Percentiles rank a stretch among this genome's conserved stretches.
Conservation (phyloP, 2,113 vertebrate genomes). For the Okapia johnstoni region DNA sequence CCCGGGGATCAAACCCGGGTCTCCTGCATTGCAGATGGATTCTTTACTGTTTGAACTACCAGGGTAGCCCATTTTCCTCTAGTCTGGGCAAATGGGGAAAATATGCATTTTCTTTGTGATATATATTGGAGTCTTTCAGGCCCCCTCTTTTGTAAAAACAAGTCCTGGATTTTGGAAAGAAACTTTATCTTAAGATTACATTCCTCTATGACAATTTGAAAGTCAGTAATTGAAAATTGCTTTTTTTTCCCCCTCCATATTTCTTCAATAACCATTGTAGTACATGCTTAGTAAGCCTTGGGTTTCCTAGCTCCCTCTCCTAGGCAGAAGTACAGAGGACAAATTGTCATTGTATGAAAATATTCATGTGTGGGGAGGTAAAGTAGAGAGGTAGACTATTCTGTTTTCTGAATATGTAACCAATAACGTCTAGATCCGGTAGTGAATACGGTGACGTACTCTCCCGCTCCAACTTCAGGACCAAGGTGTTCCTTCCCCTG, state of each 20-base stretch:
- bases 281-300: neutral
- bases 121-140: neutral
- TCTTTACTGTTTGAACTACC: neutral
- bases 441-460: too few relatives aligned
- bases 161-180: neutral
- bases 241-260: neutral
- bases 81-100: neutral
- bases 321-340: neutral
- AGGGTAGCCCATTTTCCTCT: neutral
- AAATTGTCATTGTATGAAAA: neutral
- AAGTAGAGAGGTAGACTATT: rapidly evolving
- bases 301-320: neutral
- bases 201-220: neutral
- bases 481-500: neutral
- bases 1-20: neutral
- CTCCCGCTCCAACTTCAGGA: neutral
- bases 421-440: neutral
- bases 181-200: neutral
- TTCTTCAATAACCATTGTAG: neutral
- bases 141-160: neutral
- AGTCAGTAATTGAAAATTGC: neutral
- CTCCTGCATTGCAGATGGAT: neutral
- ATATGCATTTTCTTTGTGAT: neutral
- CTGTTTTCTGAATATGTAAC: neutral
- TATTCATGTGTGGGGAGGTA: neutral